Evolutionary conservation across 2,113 vertebrate species (phyloP).

Genomic region (Atractosteus spatula): DNA sequence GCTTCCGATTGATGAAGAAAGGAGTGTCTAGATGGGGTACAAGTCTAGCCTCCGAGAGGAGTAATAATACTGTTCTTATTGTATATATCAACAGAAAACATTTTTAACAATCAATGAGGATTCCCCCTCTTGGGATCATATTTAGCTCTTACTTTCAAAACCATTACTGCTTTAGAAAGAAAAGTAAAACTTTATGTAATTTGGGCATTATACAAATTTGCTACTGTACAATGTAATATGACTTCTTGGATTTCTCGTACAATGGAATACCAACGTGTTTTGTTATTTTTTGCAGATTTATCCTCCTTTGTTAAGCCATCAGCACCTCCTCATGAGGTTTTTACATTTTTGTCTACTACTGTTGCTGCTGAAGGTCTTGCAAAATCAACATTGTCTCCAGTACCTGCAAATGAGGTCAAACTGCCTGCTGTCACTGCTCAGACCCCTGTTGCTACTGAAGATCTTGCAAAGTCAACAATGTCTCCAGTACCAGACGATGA

Average conservation of each 20-base stretch:
- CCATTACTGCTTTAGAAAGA: not conserved
- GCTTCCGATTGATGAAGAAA: no score
- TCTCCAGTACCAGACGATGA: not conserved
- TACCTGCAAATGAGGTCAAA: not conserved
- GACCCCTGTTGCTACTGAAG: not conserved
- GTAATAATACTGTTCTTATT: no score
- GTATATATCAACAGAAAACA: no score
- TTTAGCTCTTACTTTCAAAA: slow-evolving; percentile 20
- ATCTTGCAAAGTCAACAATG: not conserved
- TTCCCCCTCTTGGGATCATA: no score
- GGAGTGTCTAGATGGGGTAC: no score
- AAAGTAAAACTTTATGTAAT: not conserved
- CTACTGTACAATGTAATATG: not conserved
- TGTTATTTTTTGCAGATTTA: not conserved
- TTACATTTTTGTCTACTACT: slow-evolving; percentile 12
- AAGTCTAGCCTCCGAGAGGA: no score
- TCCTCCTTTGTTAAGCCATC: not conserved
- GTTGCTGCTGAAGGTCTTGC: not conserved
- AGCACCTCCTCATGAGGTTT: slow-evolving; percentile 6
- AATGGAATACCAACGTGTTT: not conserved
- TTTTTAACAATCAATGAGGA: no score
- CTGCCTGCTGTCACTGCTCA: not conserved
- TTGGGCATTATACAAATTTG: slow-evolving; percentile 2
- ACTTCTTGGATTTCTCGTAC: slow-evolving; percentile 18
- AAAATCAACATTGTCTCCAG: not conserved